Conservation (phyloP, 1,140 invertebrate genomes). For the Littorina saxatilis region DNA sequence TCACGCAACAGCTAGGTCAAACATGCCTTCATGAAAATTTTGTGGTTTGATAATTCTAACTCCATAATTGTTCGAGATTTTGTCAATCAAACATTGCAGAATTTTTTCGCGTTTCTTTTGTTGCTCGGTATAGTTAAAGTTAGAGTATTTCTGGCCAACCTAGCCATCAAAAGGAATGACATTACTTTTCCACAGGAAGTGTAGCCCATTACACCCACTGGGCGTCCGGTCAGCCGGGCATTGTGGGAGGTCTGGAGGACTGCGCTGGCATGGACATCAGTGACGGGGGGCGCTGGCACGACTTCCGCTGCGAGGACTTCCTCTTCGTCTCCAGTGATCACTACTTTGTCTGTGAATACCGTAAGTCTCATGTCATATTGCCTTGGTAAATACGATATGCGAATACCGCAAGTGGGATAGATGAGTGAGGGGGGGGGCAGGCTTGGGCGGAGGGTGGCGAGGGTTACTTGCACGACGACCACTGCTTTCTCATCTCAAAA, state of each 20-base stretch:
- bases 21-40: too few species aligned
- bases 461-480: background rate
- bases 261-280: slow-evolving; percentile 34
- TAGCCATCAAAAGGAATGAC: too few species aligned
- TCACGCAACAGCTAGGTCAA: too few species aligned
- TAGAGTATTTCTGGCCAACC: too few species aligned
- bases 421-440: background rate
- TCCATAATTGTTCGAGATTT: too few species aligned
- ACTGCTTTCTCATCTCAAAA: too few species aligned
- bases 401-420: background rate
- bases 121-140: too few species aligned
- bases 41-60: too few species aligned
- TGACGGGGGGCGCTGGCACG: slow-evolving; percentile 37
- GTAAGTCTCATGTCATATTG: background rate
- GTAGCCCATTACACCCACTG: slow-evolving; percentile 27
- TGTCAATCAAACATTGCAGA: too few species aligned
- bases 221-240: slow-evolving; percentile 33
- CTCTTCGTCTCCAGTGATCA: slow-evolving; percentile 26
- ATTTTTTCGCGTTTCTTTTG: too few species aligned
- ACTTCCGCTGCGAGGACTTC: slow-evolving; percentile 34
- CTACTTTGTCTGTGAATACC: slow-evolving; percentile 25
- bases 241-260: slow-evolving; percentile 21
- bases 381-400: background rate
- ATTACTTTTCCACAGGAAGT: background rate
- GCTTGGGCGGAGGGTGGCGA: background rate